Evolutionary conservation across 2,113 vertebrate species (phyloP).

Genomic region (Pseudolaguvia tuberculata): DNA sequence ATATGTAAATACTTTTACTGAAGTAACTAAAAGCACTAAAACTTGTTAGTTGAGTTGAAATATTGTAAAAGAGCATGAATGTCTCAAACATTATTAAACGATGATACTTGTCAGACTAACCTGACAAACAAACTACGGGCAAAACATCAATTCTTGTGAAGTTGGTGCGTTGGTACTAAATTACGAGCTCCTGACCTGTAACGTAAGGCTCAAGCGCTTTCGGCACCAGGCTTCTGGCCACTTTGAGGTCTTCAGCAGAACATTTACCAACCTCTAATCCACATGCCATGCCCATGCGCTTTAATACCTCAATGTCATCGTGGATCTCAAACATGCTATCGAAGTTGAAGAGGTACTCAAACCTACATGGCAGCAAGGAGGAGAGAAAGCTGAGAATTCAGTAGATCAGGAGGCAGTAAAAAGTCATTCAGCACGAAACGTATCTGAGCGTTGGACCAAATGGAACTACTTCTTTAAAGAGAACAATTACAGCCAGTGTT

Average conservation of each 20-base stretch:
- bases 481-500: neutral
- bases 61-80: no score
- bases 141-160: neutral
- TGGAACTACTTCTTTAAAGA: no score
- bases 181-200: constrained; percentile 74
- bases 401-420: no score
- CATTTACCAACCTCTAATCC: constrained; percentile 93
- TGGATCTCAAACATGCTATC: constrained; percentile 99
- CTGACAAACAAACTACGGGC: neutral
- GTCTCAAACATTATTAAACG: no score
- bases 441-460: neutral
- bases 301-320: constrained; percentile 96
- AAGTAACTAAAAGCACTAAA: no score
- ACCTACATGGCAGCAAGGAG: constrained; percentile 65
- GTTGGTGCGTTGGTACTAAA: neutral
- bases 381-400: neutral
- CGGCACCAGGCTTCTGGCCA: constrained; percentile 88
- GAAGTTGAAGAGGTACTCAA: constrained; percentile 98
- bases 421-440: no score
- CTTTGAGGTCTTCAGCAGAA: constrained; percentile 89
- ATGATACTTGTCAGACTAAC: neutral
- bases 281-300: constrained; percentile 98
- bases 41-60: no score
- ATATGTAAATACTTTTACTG: no score
- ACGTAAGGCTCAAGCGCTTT: constrained; percentile 98